Evolutionary conservation across 2,113 vertebrate species (phyloP).

Genomic region (Plecotus auritus): DNA sequence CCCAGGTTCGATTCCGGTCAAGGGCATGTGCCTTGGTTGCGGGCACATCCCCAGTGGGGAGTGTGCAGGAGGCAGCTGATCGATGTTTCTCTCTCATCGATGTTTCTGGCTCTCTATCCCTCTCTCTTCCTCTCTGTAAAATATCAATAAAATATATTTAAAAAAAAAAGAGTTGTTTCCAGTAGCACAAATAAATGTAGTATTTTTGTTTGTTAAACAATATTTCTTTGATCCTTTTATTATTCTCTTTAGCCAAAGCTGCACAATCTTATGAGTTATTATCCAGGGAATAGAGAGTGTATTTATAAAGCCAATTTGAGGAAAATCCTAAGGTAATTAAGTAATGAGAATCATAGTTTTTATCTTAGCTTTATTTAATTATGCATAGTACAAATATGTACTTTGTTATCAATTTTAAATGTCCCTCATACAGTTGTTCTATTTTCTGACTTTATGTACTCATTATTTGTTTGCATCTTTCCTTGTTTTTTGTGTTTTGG

Average conservation of each 20-base stretch:
- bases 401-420: background rate
- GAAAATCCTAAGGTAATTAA: constrained; percentile 17
- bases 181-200: background rate
- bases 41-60: too few species aligned
- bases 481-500: too few species aligned
- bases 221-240: background rate
- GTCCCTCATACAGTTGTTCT: background rate
- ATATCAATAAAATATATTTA: too few species aligned
- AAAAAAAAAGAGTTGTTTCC: background rate
- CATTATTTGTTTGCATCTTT: background rate
- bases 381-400: background rate
- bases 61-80: too few species aligned
- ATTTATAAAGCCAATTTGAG: constrained; percentile 32
- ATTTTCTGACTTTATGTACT: background rate
- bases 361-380: background rate
- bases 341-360: background rate
- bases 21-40: too few species aligned
- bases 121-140: too few species aligned
- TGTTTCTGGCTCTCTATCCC: too few species aligned
- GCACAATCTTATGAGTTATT: background rate
- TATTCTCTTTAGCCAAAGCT: background rate
- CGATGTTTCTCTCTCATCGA: too few species aligned
- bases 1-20: too few species aligned
- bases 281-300: background rate
- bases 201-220: background rate